These are phyloP conservation scores for Crenichthys baileyi DNA, from an alignment of 2,797 vertebrate genomes.

Conservation along the genomic window DNA sequence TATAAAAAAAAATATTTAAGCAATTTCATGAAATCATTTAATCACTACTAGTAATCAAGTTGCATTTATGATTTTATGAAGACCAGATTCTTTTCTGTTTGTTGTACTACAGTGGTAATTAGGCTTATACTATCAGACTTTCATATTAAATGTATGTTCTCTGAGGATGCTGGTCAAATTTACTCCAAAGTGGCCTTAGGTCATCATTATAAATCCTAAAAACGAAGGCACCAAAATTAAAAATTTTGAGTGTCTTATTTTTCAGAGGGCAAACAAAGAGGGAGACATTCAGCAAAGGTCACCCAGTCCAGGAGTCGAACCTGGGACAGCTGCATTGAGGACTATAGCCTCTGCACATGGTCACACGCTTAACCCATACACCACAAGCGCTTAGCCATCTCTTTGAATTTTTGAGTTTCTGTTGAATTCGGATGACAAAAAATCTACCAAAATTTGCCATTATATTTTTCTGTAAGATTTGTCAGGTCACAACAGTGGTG, in stretches of 20 bases:
- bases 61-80: neutral
- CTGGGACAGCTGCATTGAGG: too few relatives aligned
- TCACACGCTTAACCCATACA: too few relatives aligned
- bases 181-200: neutral
- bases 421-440: neutral
- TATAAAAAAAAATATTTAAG: neutral
- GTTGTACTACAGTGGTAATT: neutral
- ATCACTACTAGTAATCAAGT: neutral
- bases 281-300: too few relatives aligned
- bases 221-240: neutral
- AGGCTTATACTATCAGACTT: neutral
- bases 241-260: too few relatives aligned
- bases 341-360: too few relatives aligned
- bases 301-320: too few relatives aligned
- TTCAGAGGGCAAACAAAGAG: too few relatives aligned
- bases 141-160: neutral
- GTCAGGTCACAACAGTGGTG: neutral
- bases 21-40: neutral
- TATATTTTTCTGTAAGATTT: neutral
- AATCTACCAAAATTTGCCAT: neutral
- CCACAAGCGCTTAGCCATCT: neutral
- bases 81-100: neutral
- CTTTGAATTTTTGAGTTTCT: neutral
- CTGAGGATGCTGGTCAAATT: neutral
- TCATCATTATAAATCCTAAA: neutral